These are phyloP conservation scores for Rhingia campestris DNA, from an alignment of 2,888 invertebrate genomes.

Conservation along the genomic window DNA sequence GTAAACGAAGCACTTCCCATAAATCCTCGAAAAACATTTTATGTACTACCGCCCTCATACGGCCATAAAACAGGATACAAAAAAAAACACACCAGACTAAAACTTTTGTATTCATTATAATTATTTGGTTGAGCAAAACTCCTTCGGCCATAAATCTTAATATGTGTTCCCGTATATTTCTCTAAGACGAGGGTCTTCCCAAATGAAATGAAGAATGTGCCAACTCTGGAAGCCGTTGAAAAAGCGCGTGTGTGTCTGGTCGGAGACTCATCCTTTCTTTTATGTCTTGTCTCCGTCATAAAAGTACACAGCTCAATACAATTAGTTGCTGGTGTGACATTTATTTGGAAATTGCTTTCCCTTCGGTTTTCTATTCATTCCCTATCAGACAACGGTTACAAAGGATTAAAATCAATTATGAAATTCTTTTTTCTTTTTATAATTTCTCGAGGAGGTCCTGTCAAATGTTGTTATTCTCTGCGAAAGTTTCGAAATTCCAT, in stretches of 20 bases:
- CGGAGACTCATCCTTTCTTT: not conserved
- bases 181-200: not conserved
- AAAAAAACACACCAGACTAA: conserved; percentile 19
- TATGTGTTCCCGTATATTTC: not conserved
- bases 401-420: conserved; percentile 10
- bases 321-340: conserved; percentile 46
- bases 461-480: not conserved
- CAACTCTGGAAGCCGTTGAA: conserved; percentile 11
- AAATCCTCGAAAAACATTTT: conserved; percentile 43
- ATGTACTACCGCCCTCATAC: conserved; percentile 9
- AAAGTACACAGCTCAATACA: conserved; percentile 23
- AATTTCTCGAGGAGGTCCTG: not conserved
- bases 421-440: not conserved
- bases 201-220: not conserved
- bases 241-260: conserved; percentile 23
- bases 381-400: not conserved
- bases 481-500: conserved; percentile 12
- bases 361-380: not conserved
- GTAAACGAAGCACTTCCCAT: conserved; percentile 23
- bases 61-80: not conserved
- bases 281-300: conserved; percentile 6
- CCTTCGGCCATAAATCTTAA: conserved; percentile 47
- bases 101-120: conserved; percentile 64
- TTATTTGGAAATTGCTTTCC: conserved; percentile 44
- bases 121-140: conserved; percentile 55